Conservation (phyloP, 1,140 invertebrate genomes). For the Drosophila rufa region DNA sequence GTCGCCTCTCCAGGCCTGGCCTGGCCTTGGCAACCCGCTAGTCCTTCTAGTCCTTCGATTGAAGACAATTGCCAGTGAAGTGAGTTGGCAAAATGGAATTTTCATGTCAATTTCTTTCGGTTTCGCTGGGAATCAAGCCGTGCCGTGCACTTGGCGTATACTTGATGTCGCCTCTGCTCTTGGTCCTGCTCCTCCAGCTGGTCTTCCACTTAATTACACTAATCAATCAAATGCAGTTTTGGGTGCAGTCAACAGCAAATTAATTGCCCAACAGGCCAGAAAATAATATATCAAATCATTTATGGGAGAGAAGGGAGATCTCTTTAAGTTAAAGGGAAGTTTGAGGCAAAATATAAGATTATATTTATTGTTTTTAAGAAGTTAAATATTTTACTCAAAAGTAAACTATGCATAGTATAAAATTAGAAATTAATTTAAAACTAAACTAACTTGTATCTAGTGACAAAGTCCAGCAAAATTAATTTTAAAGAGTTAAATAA, state of each 20-base stretch:
- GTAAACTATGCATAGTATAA: too few relatives aligned
- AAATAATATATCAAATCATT: slow-evolving; percentile 17
- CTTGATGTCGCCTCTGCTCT: neutral
- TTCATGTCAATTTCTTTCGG: slow-evolving; percentile 32
- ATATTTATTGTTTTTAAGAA: too few relatives aligned
- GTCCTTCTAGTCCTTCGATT: neutral
- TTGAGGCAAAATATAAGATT: too few relatives aligned
- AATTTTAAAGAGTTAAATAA: too few relatives aligned
- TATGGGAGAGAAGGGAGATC: too few relatives aligned
- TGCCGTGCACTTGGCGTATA: neutral
- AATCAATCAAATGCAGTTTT: slow-evolving; percentile 50
- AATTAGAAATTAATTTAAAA: too few relatives aligned
- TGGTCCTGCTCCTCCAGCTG: neutral
- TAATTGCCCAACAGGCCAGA: slow-evolving; percentile 32
- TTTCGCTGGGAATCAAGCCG: neutral
- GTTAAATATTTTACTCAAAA: too few relatives aligned
- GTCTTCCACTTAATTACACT: slow-evolving; percentile 29
- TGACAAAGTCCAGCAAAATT: neutral
- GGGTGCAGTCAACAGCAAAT: slow-evolving; percentile 36
- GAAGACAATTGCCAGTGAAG: slow-evolving; percentile 21
- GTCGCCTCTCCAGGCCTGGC: slow-evolving; percentile 27
- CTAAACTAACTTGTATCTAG: too few relatives aligned
- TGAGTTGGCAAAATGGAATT: slow-evolving; percentile 33
- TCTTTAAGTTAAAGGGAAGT: too few relatives aligned
- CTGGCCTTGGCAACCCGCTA: neutral